Base-by-base conservation (phyloP, 2,797 vertebrate genomes). In the Paratrypauchen microcephalus region DNA sequence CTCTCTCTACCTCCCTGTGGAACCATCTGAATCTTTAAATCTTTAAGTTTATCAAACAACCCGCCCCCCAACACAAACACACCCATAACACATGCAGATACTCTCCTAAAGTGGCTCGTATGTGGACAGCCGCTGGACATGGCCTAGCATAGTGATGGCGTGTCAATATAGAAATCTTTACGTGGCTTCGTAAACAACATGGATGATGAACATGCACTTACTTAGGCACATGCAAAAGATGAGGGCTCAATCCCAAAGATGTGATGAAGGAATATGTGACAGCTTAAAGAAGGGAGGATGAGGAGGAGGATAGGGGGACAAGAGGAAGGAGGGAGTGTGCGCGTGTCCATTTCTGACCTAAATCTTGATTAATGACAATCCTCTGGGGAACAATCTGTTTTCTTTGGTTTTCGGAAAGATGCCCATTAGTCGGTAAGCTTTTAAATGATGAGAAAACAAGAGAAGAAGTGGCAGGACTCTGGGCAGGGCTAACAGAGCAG, bases 61-160 rank as follows among this genome's bases (percentile, higher is more conserved):
- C 32, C 28, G 13, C n/a, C 41, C 62, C 7, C 9, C 58, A 61
- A 54, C 80, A 72, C 28, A 54, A 19, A 54, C 72, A n/a, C 67
- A 70, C 21, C 28, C 78, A 58, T 47, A 78, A 69, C 23, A 78
- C 86, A 82, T 75, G 72, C 82, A 9, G 32, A 36, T 79, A 66
- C 91, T 93, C 90, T 87, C 23, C 36, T 12, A 39, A 80, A 71
- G 85, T 88, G 87, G 87, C 87, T 86, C 85, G 86, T 91, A 88
- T 84, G 77, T 93, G 94, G 92, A 92, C 92, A 91, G 92, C 91
- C 87, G 65, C 81, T 82, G 82, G 84, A 86, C 78, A 83, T 83
- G 80, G 79, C 80, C 85, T 79, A 78, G 79, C 71, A 59, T 83
- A 77, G 68, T 68, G 78, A 84, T 80, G 76, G 72, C 68, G 82